These are phyloP conservation scores for Macrophya annulata DNA, from an alignment of 2,888 invertebrate genomes.

Conservation along the genomic window DNA sequence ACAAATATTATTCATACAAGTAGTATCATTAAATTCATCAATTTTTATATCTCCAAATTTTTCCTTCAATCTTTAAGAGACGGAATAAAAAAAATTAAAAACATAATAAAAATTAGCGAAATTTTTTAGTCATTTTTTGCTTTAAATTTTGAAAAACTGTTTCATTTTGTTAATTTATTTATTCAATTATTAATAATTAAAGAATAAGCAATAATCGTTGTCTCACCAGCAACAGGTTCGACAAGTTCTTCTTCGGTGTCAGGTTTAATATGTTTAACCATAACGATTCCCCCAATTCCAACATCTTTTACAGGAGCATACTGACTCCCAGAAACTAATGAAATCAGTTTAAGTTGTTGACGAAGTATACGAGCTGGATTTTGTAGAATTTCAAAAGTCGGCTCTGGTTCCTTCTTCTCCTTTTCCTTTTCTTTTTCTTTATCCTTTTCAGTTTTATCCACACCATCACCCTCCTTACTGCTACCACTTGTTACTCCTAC, in stretches of 20 bases:
- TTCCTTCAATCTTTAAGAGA: not conserved
- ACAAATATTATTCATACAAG: not conserved
- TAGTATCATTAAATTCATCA: not conserved
- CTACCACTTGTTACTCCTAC: constrained; percentile 69
- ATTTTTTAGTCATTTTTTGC: not conserved
- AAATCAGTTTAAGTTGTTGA: constrained; percentile 91
- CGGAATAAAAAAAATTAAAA: not conserved
- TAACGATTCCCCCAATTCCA: constrained; percentile 96
- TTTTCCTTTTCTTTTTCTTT: constrained; percentile 81
- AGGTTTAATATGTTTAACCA: constrained; percentile 93
- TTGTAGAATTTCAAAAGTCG: constrained; percentile 93
- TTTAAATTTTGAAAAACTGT: not conserved
- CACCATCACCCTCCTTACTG: constrained; percentile 71
- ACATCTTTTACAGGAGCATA: constrained; percentile 95
- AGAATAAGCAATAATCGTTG: not conserved
- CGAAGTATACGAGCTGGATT: constrained; percentile 98
- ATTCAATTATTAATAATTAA: not conserved
- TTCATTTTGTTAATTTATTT: not conserved
- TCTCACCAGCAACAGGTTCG: constrained; percentile 90
- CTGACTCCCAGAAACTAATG: constrained; percentile 89
- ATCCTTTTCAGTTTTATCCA: constrained; percentile 78
- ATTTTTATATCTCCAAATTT: not conserved
- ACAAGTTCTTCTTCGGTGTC: constrained; percentile 92
- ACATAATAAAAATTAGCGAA: not conserved
- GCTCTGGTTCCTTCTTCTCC: constrained; percentile 93